Conservation (phyloP, 2,888 invertebrate species). For the Sinelater perroti region DNA sequence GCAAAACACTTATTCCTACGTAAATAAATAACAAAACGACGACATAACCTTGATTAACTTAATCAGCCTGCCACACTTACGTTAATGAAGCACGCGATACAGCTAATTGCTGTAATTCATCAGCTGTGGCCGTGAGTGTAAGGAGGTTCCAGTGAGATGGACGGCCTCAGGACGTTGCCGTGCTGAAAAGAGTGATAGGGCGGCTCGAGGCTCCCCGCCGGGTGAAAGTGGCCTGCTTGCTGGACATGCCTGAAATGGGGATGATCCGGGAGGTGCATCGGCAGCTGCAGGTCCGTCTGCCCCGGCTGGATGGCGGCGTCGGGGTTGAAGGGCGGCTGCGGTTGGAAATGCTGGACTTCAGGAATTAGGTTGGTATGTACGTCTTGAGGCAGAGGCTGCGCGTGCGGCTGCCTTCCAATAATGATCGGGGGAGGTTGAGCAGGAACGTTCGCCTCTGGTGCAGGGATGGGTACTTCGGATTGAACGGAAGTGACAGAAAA, state of each 20-base stretch:
- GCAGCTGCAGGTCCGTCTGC: slow-evolving; percentile 54
- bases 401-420: slow-evolving; percentile 13
- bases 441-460: no score
- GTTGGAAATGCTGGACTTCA: slow-evolving; percentile 17
- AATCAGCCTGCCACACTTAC: slow-evolving; percentile 8
- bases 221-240: slow-evolving; percentile 1
- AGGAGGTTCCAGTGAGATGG: slow-evolving; percentile 30
- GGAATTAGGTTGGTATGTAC: slow-evolving; percentile 10
- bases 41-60: slow-evolving; percentile 10
- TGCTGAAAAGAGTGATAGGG: slow-evolving; percentile 18
- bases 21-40: slow-evolving; percentile 8
- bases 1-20: no score
- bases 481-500: slow-evolving; percentile 6
- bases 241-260: slow-evolving; percentile 42
- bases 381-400: slow-evolving; percentile 14
- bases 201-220: background rate
- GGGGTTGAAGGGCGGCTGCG: slow-evolving; percentile 21
- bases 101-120: slow-evolving; percentile 14
- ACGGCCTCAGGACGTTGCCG: slow-evolving; percentile 23
- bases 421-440: background rate
- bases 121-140: slow-evolving; percentile 13
- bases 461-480: slow-evolving; percentile 37
- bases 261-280: slow-evolving; percentile 54
- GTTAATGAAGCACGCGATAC: slow-evolving; percentile 7
- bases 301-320: slow-evolving; percentile 51